Evolutionary conservation across 2,797 vertebrate genomes (phyloP).

Genomic region (Hoplostethus mediterraneus): DNA sequence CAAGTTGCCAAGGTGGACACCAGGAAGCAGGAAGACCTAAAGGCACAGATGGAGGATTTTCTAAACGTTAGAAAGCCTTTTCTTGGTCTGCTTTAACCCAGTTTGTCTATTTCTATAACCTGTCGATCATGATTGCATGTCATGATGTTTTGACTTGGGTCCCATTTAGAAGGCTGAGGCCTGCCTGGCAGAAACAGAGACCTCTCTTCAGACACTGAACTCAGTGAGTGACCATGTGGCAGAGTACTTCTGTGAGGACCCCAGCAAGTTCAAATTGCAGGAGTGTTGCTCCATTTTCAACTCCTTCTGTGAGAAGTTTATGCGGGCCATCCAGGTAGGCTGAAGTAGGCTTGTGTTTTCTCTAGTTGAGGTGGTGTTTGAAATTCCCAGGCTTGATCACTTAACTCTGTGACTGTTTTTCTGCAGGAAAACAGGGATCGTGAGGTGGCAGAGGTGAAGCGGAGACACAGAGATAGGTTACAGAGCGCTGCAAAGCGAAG

Average conservation of each 20-base stretch:
- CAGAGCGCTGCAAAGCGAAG: conserved; percentile 76
- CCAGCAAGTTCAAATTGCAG: conserved; percentile 82
- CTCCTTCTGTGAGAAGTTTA: conserved; percentile 86
- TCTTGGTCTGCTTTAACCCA: background rate
- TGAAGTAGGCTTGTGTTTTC: background rate
- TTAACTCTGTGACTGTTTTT: conserved; percentile 16
- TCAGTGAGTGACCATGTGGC: conserved; percentile 76
- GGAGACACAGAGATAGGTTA: conserved; percentile 73
- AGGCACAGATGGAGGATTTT: conserved; percentile 83
- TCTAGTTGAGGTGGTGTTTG: background rate
- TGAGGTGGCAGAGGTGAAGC: conserved; percentile 78
- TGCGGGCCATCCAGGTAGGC: conserved; percentile 82
- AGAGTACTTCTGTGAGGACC: conserved; percentile 89
- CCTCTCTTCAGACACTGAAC: conserved; percentile 71
- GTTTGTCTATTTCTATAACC: background rate
- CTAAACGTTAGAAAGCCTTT: conserved; percentile 68
- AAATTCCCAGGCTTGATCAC: background rate
- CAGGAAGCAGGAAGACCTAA: conserved; percentile 79
- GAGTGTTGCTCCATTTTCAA: conserved; percentile 86
- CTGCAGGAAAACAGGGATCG: conserved; percentile 82
- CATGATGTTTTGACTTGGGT: conserved; percentile 14
- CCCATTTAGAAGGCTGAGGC: conserved; percentile 77
- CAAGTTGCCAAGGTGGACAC: conserved; percentile 63
- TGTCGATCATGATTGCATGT: background rate
- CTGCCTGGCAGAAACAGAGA: conserved; percentile 69